A percentile compares a stretch with the other conserved stretches of the same genome.
Conservation (phyloP, 2,113 vertebrate species). For the Sturnus vulgaris region DNA sequence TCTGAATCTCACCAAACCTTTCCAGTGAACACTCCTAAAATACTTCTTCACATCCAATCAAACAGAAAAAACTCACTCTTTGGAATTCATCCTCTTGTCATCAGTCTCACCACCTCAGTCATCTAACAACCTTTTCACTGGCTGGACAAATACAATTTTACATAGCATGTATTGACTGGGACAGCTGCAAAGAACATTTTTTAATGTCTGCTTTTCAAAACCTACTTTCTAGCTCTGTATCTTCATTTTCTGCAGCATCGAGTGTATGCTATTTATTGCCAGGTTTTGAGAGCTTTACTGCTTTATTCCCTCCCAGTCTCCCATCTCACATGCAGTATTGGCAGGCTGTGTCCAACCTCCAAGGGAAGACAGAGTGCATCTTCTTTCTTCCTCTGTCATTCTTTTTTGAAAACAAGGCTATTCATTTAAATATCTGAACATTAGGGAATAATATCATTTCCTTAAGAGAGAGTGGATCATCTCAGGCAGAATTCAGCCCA, state of each 20-base stretch:
- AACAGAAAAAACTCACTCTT: neutral
- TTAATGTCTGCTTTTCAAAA: neutral
- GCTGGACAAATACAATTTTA: neutral
- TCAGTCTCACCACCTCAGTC: neutral
- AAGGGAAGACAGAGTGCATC: neutral
- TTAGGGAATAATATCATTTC: neutral
- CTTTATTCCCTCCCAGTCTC: neutral
- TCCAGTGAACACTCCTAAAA: neutral
- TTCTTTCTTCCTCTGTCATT: neutral
- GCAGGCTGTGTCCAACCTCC: neutral
- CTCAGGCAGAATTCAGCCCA: neutral
- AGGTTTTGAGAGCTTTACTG: neutral
- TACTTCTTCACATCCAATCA: neutral
- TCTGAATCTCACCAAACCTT: neutral
- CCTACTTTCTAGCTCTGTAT: neutral
- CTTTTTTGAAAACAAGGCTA: neutral
- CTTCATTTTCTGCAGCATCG: neutral
- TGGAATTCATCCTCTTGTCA: neutral
- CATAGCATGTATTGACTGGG: neutral
- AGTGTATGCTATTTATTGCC: neutral
- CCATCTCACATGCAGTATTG: neutral
- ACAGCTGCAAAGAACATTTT: neutral
- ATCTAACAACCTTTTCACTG: neutral
- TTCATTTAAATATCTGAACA: neutral
- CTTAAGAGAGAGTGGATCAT: neutral